phyloP scores from a whole-genome alignment of 2,113 vertebrate species.

The Felis chaus region DNA sequence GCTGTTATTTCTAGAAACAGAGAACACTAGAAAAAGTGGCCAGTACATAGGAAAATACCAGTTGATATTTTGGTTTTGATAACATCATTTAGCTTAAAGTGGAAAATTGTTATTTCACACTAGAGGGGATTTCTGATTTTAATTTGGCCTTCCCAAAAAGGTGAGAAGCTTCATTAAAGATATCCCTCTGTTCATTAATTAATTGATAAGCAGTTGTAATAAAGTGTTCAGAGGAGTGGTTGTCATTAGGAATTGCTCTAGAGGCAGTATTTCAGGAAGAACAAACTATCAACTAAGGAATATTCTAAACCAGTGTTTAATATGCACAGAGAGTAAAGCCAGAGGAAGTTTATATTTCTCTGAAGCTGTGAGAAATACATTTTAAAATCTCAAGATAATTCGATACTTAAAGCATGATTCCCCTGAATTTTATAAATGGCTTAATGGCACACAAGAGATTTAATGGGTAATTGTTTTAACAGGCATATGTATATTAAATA shows the following conservation, averaged over 20 bases:
- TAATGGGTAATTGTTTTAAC: slow-evolving; percentile 28
- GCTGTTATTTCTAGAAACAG: slow-evolving; percentile 21
- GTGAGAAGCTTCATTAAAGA: slow-evolving; percentile 77
- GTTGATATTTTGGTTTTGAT: slow-evolving; percentile 59
- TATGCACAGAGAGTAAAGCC: slow-evolving; percentile 55
- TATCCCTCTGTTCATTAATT: slow-evolving; percentile 80
- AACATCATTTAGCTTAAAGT: slow-evolving; percentile 66
- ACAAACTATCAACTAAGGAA: slow-evolving; percentile 69
- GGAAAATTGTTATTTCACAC: slow-evolving; percentile 74
- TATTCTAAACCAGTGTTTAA: slow-evolving; percentile 68
- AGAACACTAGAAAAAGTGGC: background rate
- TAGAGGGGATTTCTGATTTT: slow-evolving; percentile 71
- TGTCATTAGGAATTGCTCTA: slow-evolving; percentile 77
- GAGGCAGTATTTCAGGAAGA: slow-evolving; percentile 70
- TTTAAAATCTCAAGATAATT: slow-evolving; percentile 71
- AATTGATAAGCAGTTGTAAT: slow-evolving; percentile 78
- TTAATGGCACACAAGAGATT: slow-evolving; percentile 48
- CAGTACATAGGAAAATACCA: slow-evolving; percentile 19
- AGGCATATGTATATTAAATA: slow-evolving; percentile 45
- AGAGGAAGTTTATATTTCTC: slow-evolving; percentile 66
- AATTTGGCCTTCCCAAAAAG: slow-evolving; percentile 78
- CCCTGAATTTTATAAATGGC: slow-evolving; percentile 52
- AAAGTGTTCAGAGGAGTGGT: slow-evolving; percentile 73
- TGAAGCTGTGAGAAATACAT: slow-evolving; percentile 64
- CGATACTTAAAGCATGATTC: slow-evolving; percentile 51